phyloP scores from a whole-genome alignment of 2,113 vertebrate species.

The Psettodes erumei region DNA sequence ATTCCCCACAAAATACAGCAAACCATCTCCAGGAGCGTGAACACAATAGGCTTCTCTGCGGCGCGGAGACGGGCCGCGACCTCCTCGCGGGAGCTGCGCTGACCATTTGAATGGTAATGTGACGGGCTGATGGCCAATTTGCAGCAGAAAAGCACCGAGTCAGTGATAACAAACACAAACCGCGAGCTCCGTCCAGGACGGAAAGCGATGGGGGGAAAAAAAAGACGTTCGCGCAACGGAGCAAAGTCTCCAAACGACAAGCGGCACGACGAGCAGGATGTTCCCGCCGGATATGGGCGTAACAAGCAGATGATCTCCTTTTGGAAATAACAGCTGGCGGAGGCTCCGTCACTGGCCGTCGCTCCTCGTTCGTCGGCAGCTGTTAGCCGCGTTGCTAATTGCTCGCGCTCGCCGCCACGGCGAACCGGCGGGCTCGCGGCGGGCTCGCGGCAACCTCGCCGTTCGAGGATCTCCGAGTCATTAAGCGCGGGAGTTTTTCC shows the following conservation, averaged over 20 bases:
- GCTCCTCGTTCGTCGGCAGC: slow-evolving; percentile 77
- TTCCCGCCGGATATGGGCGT: slow-evolving; percentile 58
- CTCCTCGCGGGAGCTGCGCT: slow-evolving; percentile 23
- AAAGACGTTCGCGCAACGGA: slow-evolving; percentile 43
- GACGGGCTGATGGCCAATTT: slow-evolving; percentile 70
- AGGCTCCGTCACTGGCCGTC: slow-evolving; percentile 62
- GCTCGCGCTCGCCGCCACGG: slow-evolving; percentile 33
- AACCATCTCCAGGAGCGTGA: slow-evolving; percentile 38
- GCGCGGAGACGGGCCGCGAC: slow-evolving; percentile 31
- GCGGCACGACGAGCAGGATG: slow-evolving; percentile 17
- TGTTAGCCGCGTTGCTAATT: slow-evolving; percentile 59
- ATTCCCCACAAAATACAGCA: slow-evolving; percentile 7
- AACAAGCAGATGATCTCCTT: slow-evolving; percentile 72
- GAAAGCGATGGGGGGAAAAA: no score
- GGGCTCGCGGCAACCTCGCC: no score
- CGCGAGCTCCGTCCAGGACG: neutral
- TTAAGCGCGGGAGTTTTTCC: neutral
- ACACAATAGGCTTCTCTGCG: slow-evolving; percentile 24
- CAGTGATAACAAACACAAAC: slow-evolving; percentile 52
- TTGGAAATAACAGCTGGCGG: slow-evolving; percentile 76
- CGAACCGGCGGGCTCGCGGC: no score
- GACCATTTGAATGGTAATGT: slow-evolving; percentile 63
- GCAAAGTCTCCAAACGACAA: no score
- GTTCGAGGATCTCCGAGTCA: neutral
- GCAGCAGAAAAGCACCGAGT: slow-evolving; percentile 44